Evolutionary conservation across 2,797 vertebrate genomes (phyloP).

Genomic region (Pristis pectinata): DNA sequence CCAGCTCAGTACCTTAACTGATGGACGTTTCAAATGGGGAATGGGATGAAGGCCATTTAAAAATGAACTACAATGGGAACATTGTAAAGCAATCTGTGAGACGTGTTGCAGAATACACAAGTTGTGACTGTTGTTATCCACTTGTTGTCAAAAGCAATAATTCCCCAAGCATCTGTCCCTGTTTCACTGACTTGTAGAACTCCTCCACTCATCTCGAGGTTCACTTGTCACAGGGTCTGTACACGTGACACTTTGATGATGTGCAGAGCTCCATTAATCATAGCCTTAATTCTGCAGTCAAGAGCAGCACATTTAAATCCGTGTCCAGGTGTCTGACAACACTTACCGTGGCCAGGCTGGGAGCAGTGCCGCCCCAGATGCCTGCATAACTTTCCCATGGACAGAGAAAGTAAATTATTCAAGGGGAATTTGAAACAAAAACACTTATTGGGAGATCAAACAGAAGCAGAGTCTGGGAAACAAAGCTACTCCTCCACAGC

Average conservation of each 20-base stretch:
- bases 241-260: neutral
- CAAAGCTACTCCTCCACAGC: neutral
- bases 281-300: neutral
- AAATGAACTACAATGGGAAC: neutral
- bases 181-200: neutral
- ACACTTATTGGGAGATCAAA: slow-evolving; percentile 1
- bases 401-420: slow-evolving; percentile 5
- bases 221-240: neutral
- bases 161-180: neutral
- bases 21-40: neutral
- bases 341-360: neutral
- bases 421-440: neutral
- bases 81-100: neutral
- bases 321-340: neutral
- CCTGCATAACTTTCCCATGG: neutral
- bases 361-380: neutral
- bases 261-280: neutral
- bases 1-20: neutral
- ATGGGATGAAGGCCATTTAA: neutral
- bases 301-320: neutral
- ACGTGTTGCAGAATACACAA: neutral
- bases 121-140: neutral
- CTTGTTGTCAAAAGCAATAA: too few species aligned
- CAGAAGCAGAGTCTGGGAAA: neutral
- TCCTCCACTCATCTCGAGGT: neutral